These are phyloP conservation scores for Clusia tigrina DNA, from an alignment of 2,888 invertebrate genomes.

Conservation along the genomic window DNA sequence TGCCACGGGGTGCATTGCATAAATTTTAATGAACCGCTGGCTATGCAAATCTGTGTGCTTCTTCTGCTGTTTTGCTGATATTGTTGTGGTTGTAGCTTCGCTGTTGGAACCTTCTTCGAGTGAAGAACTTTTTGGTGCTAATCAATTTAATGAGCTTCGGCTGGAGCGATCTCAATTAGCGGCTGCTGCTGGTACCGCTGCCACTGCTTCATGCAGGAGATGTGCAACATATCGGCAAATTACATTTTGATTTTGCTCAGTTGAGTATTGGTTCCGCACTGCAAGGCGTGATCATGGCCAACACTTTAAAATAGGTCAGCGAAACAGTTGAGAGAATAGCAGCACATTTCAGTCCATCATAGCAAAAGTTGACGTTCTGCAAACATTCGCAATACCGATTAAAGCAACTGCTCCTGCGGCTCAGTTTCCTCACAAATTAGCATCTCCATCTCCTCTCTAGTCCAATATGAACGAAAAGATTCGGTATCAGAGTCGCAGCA, in stretches of 20 bases:
- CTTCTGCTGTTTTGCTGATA: too few species aligned
- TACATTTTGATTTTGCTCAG: neutral
- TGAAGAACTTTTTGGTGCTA: neutral
- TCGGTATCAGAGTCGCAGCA: neutral
- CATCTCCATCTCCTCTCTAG: neutral
- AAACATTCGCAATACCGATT: neutral
- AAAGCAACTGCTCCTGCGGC: too few species aligned
- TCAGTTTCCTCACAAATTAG: constrained; percentile 4
- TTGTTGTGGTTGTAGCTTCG: too few species aligned
- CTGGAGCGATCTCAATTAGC: neutral
- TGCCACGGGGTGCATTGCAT: neutral
- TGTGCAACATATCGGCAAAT: neutral
- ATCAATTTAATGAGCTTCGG: neutral
- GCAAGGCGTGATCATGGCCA: too few species aligned
- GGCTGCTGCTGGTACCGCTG: neutral
- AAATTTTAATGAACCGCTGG: neutral
- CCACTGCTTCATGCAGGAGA: neutral
- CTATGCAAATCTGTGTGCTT: neutral
- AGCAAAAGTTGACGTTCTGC: too few species aligned
- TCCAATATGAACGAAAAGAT: neutral
- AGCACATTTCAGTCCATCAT: too few species aligned
- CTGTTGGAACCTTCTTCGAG: neutral
- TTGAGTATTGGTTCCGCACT: too few species aligned
- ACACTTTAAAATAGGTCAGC: too few species aligned
- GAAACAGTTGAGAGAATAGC: too few species aligned